Evolutionary conservation across 2,888 invertebrate species (phyloP).

Genomic region (Gastracanthus pulcherrimus): DNA sequence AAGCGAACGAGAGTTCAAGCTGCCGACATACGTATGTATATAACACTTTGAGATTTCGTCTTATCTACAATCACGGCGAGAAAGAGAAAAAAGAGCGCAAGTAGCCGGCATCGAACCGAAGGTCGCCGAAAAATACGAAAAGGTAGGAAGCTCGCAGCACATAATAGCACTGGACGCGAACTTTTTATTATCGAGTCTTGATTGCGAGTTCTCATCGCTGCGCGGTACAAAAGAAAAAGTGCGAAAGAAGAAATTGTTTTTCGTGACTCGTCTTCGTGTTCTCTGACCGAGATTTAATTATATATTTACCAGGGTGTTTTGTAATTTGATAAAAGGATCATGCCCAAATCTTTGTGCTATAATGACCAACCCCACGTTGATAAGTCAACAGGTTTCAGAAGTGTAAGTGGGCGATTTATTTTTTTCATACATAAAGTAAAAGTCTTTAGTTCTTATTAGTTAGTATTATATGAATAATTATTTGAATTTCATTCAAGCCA

Average conservation of each 20-base stretch:
- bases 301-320: background rate
- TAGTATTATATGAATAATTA: no score
- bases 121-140: slow-evolving; percentile 30
- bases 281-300: background rate
- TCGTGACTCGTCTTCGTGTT: background rate
- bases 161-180: background rate
- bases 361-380: no score
- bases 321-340: background rate
- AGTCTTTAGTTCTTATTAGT: no score
- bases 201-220: background rate
- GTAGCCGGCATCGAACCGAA: background rate
- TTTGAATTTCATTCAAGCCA: no score
- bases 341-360: no score
- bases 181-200: background rate
- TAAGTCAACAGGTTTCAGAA: no score
- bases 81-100: background rate
- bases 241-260: no score
- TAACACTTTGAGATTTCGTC: background rate
- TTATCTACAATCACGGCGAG: background rate
- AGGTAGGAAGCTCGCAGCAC: background rate
- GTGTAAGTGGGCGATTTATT: no score
- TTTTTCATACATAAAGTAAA: no score
- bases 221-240: background rate
- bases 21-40: background rate
- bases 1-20: background rate